phyloP scores from a whole-genome alignment of 2,797 vertebrate species.

The Balearica regulorum region DNA sequence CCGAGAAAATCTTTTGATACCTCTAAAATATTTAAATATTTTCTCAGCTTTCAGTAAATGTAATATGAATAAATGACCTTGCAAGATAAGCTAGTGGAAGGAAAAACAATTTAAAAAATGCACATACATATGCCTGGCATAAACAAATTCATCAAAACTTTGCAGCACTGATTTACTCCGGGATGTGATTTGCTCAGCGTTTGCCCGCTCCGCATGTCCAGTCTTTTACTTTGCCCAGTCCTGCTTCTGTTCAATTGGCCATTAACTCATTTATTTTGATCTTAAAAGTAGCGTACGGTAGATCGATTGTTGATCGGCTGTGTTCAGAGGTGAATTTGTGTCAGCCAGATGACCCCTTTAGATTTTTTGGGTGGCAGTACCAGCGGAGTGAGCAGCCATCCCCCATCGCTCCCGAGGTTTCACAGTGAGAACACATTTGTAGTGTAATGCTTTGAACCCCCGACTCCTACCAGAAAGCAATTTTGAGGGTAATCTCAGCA shows the following conservation, averaged over 20 bases:
- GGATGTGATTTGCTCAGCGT: neutral
- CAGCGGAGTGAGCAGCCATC: neutral
- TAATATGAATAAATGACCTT: neutral
- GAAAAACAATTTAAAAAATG: neutral
- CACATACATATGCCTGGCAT: neutral
- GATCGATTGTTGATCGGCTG: neutral
- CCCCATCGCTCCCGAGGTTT: neutral
- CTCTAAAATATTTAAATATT: neutral
- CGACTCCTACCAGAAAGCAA: neutral
- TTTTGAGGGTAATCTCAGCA: neutral
- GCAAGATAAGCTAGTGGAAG: neutral
- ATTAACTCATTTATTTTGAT: slow-evolving; percentile 58
- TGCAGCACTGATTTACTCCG: neutral
- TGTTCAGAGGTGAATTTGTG: neutral
- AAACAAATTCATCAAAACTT: neutral
- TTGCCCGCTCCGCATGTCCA: neutral
- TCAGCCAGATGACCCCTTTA: neutral
- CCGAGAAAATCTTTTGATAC: neutral
- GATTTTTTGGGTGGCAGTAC: neutral
- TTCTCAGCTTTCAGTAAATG: neutral
- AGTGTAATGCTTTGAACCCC: neutral
- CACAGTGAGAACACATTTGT: neutral
- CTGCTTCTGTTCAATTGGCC: slow-evolving; percentile 48
- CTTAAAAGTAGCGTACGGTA: slow-evolving; percentile 51
- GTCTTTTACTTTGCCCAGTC: slow-evolving; percentile 59